Base-by-base conservation (phyloP, 2,797 vertebrate genomes). In the Mus caroli region DNA sequence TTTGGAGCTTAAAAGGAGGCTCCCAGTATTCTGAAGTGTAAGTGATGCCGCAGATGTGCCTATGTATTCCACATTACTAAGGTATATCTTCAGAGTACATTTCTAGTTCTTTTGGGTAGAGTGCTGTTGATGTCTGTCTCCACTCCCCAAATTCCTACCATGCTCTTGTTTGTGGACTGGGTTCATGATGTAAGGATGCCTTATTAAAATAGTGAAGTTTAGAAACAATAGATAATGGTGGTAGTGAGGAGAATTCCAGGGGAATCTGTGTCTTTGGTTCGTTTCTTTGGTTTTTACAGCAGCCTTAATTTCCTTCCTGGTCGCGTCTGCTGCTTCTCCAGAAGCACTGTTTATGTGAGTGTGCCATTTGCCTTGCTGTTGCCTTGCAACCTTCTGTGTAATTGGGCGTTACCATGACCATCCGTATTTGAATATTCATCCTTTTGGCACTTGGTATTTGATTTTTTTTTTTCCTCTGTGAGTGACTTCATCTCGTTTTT, bases 1-100 rank as follows among this genome's bases (percentile, higher is more conserved):
- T 93, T 89, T 56, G 62, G 58, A 91, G 19, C n/a, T 94, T 64
- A 54, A 43, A 43, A 76, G 60, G 34, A 56, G 52, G n/a, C 43
- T 89, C 82, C 60, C 28, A 80, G 46, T 22, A 85, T 90, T 90
- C 82, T 83, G 67, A 82, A 75, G 75, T 94, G 88, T 24, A 91
- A 77, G 19, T 92, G 89, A 86, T 88, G 78, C 76, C 54, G 19
- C 12, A 54, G 0, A 43, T 37, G 3, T 86, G 19, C 6, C 6
- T 79, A 17, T 10, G 14, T 93, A 60, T 86, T 94, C 64, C 69
- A 24, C 92, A 46, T 64, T 64, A 31, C 75, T 94, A 67, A 94
- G 37, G 11, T 80, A 10, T 0, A 40, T 85, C 80, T 73, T 95
- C 46, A 82, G 14, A 96, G 67, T 95, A 80, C 34, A 62, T 84